Conservation (phyloP, 1,140 invertebrate genomes). For the Drosophila paulistorum region DNA sequence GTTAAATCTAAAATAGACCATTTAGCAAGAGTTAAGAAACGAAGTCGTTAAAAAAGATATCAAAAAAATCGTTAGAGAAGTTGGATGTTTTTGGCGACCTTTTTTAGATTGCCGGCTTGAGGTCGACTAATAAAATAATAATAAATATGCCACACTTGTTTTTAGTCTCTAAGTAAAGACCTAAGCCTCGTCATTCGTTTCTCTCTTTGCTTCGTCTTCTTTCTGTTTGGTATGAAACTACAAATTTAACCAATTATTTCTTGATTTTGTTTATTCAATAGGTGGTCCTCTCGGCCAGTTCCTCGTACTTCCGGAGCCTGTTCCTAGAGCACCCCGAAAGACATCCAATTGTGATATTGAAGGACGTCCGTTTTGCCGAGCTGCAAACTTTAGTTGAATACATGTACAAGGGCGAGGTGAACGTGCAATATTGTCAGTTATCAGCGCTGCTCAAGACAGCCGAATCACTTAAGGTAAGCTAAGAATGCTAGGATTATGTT, state of each 20-base stretch:
- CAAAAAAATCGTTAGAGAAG: too few species aligned
- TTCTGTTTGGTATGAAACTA: background rate
- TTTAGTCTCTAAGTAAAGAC: too few species aligned
- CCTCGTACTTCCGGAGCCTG: conserved; percentile 95
- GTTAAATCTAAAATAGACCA: too few species aligned
- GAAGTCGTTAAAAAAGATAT: too few species aligned
- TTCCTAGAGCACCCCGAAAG: conserved; percentile 94
- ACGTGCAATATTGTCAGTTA: conserved; percentile 96
- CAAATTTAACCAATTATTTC: background rate
- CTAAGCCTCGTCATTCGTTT: too few species aligned
- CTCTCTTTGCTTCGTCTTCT: too few species aligned
- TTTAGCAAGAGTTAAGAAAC: too few species aligned
- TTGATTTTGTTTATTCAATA: conserved; percentile 25
- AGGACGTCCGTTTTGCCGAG: conserved; percentile 95
- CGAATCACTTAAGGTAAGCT: conserved; percentile 91
- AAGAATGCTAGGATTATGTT: background rate
- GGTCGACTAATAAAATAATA: too few species aligned
- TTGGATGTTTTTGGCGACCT: too few species aligned
- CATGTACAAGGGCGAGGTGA: conserved; percentile 98
- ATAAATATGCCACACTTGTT: too few species aligned
- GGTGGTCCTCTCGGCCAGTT: conserved; percentile 96
- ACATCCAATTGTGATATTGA: conserved; percentile 96
- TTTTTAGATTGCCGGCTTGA: too few species aligned
- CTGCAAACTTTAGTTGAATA: conserved; percentile 96
- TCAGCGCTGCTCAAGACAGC: conserved; percentile 95